These are phyloP conservation scores for Caenorhabditis sp. DNA, from an alignment of 2,888 invertebrate species.

Conservation along the genomic window DNA sequence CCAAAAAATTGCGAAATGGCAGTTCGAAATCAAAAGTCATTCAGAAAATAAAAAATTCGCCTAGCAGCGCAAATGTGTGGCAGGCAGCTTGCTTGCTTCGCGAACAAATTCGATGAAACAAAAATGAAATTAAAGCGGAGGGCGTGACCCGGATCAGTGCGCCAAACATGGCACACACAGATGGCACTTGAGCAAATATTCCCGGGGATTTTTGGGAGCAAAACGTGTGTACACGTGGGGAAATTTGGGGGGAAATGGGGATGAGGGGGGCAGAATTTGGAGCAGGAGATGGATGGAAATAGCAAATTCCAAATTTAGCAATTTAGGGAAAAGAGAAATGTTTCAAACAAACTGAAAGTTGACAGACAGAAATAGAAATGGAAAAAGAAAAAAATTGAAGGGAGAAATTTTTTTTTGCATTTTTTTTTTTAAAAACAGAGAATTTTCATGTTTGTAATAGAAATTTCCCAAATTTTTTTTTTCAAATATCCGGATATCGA, in stretches of 20 bases:
- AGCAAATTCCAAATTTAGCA: neutral
- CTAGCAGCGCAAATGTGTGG: too few species aligned
- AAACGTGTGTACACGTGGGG: conserved; percentile 2
- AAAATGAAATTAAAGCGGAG: neutral
- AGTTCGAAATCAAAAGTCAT: conserved; percentile 64
- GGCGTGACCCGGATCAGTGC: conserved; percentile 15
- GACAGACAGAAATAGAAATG: too few species aligned
- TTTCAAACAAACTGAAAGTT: too few species aligned
- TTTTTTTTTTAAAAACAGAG: too few species aligned
- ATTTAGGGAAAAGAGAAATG: neutral
- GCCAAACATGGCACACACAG: conserved; percentile 9
- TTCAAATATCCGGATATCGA: neutral
- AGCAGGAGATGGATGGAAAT: neutral
- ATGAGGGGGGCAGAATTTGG: neutral
- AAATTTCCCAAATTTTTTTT: conserved; percentile 4
- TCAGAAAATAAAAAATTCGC: neutral
- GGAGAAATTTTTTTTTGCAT: too few species aligned
- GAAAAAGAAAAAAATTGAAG: neutral
- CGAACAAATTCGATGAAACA: too few species aligned
- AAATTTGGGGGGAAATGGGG: neutral
- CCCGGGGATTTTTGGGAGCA: conserved; percentile 1
- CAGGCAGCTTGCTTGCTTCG: too few species aligned
- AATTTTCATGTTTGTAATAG: neutral
- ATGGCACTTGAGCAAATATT: conserved; percentile 18
- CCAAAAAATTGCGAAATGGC: conserved; percentile 47